Percentiles rank a stretch among this genome's conserved stretches.
Conservation (phyloP, 2,113 vertebrate species). For the Pterocles burchelli region DNA sequence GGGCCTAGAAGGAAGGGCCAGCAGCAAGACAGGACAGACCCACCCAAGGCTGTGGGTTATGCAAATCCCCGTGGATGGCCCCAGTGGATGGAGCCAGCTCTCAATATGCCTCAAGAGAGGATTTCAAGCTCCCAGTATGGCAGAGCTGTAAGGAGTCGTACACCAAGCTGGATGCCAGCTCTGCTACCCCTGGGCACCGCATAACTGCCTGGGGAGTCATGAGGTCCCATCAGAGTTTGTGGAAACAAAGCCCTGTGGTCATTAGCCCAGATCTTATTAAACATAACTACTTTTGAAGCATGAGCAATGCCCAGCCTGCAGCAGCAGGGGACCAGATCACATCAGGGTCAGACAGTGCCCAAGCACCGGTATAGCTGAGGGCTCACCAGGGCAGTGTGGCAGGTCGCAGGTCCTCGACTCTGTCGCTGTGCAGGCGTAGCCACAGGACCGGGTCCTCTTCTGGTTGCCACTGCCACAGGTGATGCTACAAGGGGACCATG, state of each 20-base stretch:
- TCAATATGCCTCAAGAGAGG: not conserved
- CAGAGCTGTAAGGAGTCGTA: not conserved
- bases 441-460: conserved; percentile 86
- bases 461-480: conserved; percentile 85
- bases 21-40: not conserved
- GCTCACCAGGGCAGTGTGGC: conserved; percentile 84
- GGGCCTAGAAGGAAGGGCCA: not conserved
- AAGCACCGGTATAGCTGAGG: not conserved
- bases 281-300: not conserved
- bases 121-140: not conserved
- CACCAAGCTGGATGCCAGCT: not conserved
- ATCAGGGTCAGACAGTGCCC: not conserved
- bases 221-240: not conserved
- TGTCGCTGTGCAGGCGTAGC: conserved; percentile 85
- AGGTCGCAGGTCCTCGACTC: conserved; percentile 84
- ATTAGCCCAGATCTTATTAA: not conserved
- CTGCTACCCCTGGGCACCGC: not conserved
- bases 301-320: not conserved
- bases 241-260: not conserved
- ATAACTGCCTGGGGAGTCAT: not conserved
- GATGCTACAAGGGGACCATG: conserved; percentile 88
- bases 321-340: not conserved
- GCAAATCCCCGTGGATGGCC: not conserved
- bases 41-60: not conserved
- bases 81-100: not conserved